Evolutionary conservation across 2,797 vertebrate species (phyloP).

Genomic region (Ceyx erithaca): DNA sequence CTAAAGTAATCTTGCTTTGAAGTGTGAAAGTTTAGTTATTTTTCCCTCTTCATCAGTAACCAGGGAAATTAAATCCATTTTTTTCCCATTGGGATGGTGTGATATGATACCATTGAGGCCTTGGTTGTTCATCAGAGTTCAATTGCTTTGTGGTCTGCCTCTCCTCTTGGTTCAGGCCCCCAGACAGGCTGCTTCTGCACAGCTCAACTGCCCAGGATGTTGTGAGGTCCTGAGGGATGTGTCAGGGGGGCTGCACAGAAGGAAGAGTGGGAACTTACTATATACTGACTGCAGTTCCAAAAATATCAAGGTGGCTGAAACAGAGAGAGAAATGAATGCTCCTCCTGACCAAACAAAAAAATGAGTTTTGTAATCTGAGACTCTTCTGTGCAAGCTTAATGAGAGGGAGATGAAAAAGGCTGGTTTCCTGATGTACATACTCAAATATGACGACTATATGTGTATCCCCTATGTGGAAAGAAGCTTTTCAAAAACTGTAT

Average conservation of each 20-base stretch:
- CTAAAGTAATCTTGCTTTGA: neutral
- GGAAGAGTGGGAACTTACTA: neutral
- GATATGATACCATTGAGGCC: neutral
- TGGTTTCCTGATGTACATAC: neutral
- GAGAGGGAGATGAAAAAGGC: neutral
- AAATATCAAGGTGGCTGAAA: neutral
- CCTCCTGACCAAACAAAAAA: neutral
- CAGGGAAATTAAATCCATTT: neutral
- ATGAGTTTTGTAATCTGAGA: neutral
- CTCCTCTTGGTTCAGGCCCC: neutral
- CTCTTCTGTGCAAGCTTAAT: neutral
- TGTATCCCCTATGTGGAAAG: neutral
- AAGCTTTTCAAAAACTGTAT: neutral
- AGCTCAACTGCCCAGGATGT: neutral
- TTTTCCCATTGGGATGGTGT: neutral
- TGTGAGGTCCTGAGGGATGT: neutral
- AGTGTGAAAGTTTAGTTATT: neutral
- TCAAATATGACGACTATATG: neutral
- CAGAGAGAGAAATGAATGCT: neutral
- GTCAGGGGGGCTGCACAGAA: neutral
- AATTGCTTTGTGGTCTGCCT: neutral
- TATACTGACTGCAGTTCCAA: neutral
- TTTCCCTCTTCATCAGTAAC: neutral
- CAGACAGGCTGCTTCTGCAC: neutral
- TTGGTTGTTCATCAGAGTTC: neutral